Evolutionary conservation across 2,113 vertebrate species (phyloP).

Genomic region (Oryzias melastigma): DNA sequence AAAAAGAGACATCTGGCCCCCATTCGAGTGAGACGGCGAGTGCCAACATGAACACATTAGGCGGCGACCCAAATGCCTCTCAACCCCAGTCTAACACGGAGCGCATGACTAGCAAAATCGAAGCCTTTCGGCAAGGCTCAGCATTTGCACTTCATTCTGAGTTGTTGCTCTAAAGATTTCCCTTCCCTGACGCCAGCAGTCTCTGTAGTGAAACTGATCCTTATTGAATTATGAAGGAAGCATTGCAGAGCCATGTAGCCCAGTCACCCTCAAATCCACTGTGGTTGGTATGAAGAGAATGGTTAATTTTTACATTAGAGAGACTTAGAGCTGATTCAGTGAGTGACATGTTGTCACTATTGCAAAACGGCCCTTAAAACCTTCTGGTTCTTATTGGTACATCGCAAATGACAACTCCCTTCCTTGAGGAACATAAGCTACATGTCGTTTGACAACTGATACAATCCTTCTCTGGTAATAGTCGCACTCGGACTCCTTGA

Average conservation of each 20-base stretch:
- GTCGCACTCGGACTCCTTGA: slow-evolving; percentile 21
- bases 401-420: slow-evolving; percentile 25
- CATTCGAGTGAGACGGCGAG: slow-evolving; percentile 57
- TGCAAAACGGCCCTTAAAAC: slow-evolving; percentile 47
- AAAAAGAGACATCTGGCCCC: slow-evolving; percentile 74
- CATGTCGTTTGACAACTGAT: slow-evolving; percentile 16
- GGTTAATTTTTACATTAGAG: slow-evolving; percentile 71
- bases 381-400: slow-evolving; percentile 41
- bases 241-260: slow-evolving; percentile 50
- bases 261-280: slow-evolving; percentile 66
- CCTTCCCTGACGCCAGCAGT: slow-evolving; percentile 48
- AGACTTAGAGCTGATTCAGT: slow-evolving; percentile 60
- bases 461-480: slow-evolving; percentile 15
- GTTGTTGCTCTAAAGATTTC: slow-evolving; percentile 49
- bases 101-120: slow-evolving; percentile 65
- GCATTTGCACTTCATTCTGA: slow-evolving; percentile 60
- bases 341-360: slow-evolving; percentile 65
- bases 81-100: slow-evolving; percentile 56
- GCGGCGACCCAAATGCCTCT: slow-evolving; percentile 61
- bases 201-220: slow-evolving; percentile 59
- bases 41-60: slow-evolving; percentile 71
- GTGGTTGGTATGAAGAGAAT: slow-evolving; percentile 63
- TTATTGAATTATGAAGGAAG: slow-evolving; percentile 73
- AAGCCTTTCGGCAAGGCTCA: slow-evolving; percentile 57
- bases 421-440: slow-evolving; percentile 16